Conservation (phyloP, 1,140 invertebrate species). For the Lethrus apterus region DNA sequence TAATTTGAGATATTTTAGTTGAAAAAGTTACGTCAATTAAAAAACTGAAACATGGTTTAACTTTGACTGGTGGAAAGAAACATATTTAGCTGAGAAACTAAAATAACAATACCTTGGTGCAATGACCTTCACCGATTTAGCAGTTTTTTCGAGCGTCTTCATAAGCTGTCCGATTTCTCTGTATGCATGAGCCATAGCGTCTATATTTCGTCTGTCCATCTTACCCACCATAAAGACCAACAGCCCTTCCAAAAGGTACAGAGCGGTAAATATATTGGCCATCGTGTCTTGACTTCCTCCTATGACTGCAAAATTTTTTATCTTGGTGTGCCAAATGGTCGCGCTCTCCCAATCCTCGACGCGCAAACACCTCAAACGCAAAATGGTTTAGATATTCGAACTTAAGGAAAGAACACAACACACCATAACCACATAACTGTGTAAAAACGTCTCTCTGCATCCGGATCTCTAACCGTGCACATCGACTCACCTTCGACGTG, state of each 20-base stretch:
- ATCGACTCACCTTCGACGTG: constrained; percentile 39
- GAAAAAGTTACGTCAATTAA: neutral
- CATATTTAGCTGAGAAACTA: too few species aligned
- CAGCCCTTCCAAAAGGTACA: constrained; percentile 42
- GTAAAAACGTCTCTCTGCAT: constrained; percentile 41
- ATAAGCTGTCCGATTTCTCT: constrained; percentile 36
- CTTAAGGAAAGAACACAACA: constrained; percentile 14
- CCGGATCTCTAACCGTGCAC: constrained; percentile 35
- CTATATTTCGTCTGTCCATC: constrained; percentile 41
- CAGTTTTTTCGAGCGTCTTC: constrained; percentile 27
- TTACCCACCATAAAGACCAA: constrained; percentile 40
- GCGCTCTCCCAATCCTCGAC: constrained; percentile 41
- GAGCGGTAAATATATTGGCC: constrained; percentile 35
- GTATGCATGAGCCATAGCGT: constrained; percentile 31
- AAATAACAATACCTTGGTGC: constrained; percentile 34
- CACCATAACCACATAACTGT: constrained; percentile 45
- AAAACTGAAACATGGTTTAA: constrained; percentile 13
- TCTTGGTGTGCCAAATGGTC: constrained; percentile 40
- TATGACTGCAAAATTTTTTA: constrained; percentile 30
- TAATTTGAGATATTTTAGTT: too few species aligned
- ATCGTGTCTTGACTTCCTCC: constrained; percentile 30
- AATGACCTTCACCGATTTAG: constrained; percentile 29
- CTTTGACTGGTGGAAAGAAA: too few species aligned
- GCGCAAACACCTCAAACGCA: constrained; percentile 31
- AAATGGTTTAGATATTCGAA: constrained; percentile 1